A percentile compares a stretch with the other conserved stretches of the same genome.
Conservation (phyloP, 1,140 invertebrate genomes). For the Drosophila triauraria region DNA sequence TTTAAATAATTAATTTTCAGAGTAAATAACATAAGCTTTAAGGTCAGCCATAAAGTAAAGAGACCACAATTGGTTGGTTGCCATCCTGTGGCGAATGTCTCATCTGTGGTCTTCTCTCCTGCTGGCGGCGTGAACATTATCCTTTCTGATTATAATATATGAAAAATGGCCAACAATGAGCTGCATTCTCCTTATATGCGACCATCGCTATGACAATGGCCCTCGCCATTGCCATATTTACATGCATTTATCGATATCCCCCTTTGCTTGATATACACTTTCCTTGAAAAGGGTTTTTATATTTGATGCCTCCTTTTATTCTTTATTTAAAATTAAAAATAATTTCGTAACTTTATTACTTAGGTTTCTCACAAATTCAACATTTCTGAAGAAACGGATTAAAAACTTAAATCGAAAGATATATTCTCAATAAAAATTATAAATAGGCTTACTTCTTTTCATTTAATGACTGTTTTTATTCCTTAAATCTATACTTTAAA, state of each 20-base stretch:
- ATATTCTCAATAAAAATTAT: too few relatives aligned
- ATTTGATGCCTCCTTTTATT: too few relatives aligned
- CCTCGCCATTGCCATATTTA: conserved; percentile 51
- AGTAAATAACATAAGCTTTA: conserved; percentile 9
- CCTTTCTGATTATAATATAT: conserved; percentile 74
- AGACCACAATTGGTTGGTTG: conserved; percentile 16
- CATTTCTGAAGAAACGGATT: too few relatives aligned
- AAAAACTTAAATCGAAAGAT: too few relatives aligned
- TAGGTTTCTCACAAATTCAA: too few relatives aligned
- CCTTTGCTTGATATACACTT: conserved; percentile 8
- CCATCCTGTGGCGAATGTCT: conserved; percentile 14
- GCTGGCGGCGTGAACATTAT: conserved; percentile 68
- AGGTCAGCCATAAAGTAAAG: conserved; percentile 8
- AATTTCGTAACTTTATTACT: too few relatives aligned
- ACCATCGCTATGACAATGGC: conserved; percentile 39
- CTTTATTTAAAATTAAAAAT: fast-evolving
- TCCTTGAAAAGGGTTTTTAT: background rate
- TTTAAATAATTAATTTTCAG: background rate
- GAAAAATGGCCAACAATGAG: conserved; percentile 66
- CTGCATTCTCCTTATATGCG: conserved; percentile 16
- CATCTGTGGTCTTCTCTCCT: conserved; percentile 29
- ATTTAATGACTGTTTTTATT: too few relatives aligned
- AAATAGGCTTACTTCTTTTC: too few relatives aligned
- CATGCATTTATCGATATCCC: conserved; percentile 72
- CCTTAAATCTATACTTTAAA: background rate